Base-by-base conservation (phyloP, 2,113 vertebrate genomes). In the Natator depressus region DNA sequence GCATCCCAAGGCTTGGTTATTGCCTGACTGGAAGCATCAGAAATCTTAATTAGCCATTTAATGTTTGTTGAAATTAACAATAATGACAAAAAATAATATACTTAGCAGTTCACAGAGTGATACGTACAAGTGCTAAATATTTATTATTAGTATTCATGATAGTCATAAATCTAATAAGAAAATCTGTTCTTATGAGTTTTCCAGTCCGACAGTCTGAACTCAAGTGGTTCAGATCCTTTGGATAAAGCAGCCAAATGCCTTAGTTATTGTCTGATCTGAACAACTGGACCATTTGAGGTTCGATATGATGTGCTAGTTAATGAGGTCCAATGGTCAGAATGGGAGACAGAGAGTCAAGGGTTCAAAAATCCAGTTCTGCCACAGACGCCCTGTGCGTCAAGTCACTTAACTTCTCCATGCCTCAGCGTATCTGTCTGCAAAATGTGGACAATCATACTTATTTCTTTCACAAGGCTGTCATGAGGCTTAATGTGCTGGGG, bases 21-120 rank as follows among this genome's bases (percentile, higher is more conserved):
- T 69, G 16, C 35, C 62, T 69, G 62, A 69, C 17, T 69, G 62
- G 62, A n/a, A n/a, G 35, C 62, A 65, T 65, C 62, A n/a, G 35
- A 69, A 69, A 69, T 88, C 80, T 78, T 92, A 88, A 92, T 88
- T 83, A 83, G 90, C 54, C 65, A 42, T 88, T 88, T 88, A 92
- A 92, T 78, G 38, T 79, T 78, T 35, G 50, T 31, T 69, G 62
- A n/a, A n/a, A n/a, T 69, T 62, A 79, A 72, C 50, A 25, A 91
- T 81, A 91, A 80, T 80, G 42, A 80, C 19, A 65, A 85, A 35
- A n/a, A 69, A 69, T 69, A 69, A 19, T 62, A 88, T 47, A 46
- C 31, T 62, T 47, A 29, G 27, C 86, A 79, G 54, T 50, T 91
- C 12, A 72, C 35, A 76, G 88, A 62, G 54, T 83, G 47, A 69